phyloP scores from a whole-genome alignment of 2,113 vertebrate genomes.

The Alaudala cheleensis region DNA sequence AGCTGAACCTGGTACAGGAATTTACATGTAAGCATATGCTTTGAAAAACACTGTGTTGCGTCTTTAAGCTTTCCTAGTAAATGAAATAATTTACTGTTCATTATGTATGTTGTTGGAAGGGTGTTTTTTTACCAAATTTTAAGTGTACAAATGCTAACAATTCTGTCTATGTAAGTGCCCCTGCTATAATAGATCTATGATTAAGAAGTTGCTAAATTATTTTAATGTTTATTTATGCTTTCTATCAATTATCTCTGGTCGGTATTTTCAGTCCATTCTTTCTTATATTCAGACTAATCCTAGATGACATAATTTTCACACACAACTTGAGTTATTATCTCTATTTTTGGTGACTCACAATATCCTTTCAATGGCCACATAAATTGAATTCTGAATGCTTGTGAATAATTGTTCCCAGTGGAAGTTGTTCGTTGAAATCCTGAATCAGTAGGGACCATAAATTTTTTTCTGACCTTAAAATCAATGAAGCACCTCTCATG shows the following conservation, averaged over 20 bases:
- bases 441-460: neutral
- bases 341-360: neutral
- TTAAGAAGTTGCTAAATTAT: neutral
- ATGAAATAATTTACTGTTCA: neutral
- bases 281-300: neutral
- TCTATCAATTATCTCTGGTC: neutral
- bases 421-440: neutral
- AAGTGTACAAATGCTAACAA: neutral
- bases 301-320: neutral
- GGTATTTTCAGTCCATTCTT: neutral
- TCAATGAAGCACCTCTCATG: neutral
- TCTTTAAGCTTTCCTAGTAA: neutral
- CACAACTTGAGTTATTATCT: neutral
- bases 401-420: neutral
- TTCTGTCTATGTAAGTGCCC: neutral
- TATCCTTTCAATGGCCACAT: neutral
- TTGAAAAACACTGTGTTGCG: neutral
- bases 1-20: neutral
- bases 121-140: neutral
- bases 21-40: neutral
- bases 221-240: conserved; percentile 6
- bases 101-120: neutral
- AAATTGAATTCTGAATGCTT: neutral
- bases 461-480: neutral
- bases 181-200: neutral